A percentile compares a stretch with the other conserved stretches of the same genome.
Conservation (phyloP, 2,797 vertebrate species). For the Alectoris magna region DNA sequence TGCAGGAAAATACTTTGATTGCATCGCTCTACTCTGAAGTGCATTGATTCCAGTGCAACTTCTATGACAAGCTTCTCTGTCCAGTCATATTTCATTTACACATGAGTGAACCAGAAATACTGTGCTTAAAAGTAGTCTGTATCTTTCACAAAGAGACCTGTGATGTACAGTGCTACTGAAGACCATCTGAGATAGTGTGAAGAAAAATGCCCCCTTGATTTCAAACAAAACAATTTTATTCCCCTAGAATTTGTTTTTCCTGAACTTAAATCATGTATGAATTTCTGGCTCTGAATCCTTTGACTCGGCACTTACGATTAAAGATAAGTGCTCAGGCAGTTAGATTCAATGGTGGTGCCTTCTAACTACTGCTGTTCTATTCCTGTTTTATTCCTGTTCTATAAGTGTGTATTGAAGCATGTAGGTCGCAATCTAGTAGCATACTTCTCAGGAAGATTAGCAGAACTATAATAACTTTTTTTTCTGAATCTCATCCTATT, state of each 20-base stretch:
- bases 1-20: background rate
- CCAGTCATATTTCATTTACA: background rate
- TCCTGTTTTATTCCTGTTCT: background rate
- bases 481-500: background rate
- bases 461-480: background rate
- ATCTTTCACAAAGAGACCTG: background rate
- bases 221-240: background rate
- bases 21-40: background rate
- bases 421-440: too few relatives aligned
- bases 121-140: background rate
- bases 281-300: background rate
- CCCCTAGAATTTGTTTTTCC: background rate
- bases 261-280: background rate
- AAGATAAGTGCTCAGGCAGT: background rate
- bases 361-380: background rate
- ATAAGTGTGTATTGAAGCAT: too few relatives aligned
- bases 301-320: background rate
- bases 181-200: background rate
- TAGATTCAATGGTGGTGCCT: background rate
- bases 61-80: background rate
- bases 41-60: background rate
- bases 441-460: background rate
- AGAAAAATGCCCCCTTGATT: background rate
- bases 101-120: background rate
- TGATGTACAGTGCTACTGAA: background rate